Evolutionary conservation across 1,140 invertebrate species (phyloP).

Genomic region (Drosophila chauvacae): DNA sequence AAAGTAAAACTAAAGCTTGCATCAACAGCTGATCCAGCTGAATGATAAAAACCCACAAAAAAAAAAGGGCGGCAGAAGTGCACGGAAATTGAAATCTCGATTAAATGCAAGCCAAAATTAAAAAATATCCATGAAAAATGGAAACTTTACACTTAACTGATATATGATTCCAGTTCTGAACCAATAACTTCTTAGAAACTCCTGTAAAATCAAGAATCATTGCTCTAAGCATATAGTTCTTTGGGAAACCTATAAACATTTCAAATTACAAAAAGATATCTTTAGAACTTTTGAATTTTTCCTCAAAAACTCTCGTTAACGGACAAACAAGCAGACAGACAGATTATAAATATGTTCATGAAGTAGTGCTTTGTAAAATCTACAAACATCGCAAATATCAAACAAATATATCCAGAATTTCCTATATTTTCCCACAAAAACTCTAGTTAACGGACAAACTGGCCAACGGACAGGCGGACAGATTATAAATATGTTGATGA

Average conservation of each 20-base stretch:
- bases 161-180: neutral
- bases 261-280: neutral
- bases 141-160: neutral
- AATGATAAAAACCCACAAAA: conserved; percentile 17
- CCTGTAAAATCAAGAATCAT: neutral
- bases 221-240: neutral
- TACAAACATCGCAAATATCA: neutral
- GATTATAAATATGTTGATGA: conserved; percentile 11
- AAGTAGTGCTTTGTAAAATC: neutral
- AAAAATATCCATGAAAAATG: neutral
- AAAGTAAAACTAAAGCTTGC: conserved; percentile 25
- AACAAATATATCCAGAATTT: neutral
- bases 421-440: neutral
- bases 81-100: conserved; percentile 10
- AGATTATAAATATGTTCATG: neutral
- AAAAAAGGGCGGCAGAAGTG: neutral
- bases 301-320: neutral
- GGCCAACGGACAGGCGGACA: neutral
- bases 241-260: neutral
- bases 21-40: conserved; percentile 25
- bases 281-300: neutral
- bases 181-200: neutral
- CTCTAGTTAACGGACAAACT: conserved; percentile 8
- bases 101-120: neutral
- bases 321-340: neutral